Base-by-base conservation (phyloP, 37 sponge, comb jelly and placozoan species). In the Hormiphora californensis region DNA sequence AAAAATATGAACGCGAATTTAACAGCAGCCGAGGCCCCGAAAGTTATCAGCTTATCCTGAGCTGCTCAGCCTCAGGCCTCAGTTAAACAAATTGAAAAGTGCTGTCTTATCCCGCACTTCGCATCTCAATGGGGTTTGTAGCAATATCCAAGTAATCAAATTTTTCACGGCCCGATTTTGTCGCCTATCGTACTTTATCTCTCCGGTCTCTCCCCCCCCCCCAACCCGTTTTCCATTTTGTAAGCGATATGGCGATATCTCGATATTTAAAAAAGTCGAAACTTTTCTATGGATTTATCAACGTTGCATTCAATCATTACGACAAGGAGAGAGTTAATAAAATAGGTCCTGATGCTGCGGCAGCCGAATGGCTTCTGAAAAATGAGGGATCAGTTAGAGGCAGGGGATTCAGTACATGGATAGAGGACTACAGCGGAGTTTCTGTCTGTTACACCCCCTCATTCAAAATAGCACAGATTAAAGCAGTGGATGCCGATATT, bases 301-400 rank as follows among this genome's bases (percentile, higher is more conserved):
- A 73, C 23, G 2, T 40, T 36, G 81, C 81, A 36, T 73, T 73
- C 43, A 73, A 73, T n/a, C 46, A 39, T 11, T 73, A 73, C 27
- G 81, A 73, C 35, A 15, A 41, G 35, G 23, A 38, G 25, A 21
- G 81, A 21, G 81, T 73, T 0, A 43, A 15, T 5, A 21, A 33
- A 33, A 36, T 73, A 27, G 81, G 81, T 19, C 81, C 81, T n/a
- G 81, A 73, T 40, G 38, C 81, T 73, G 81, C 81, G 40, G 81
- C 81, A 40, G 81, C 81, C 23, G 81, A 73, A 28, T 73, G 81
- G 81, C 40, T 73, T 43, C 23, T 73, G 7, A 73, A 73, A 40
- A 73, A 73, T 73, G 81, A 73, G 43, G 81, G 81, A 5, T 73
- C 46, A 25, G 23, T 73, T 33, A 73, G 23, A 19, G 46, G 46